phyloP scores from a whole-genome alignment of 2,888 invertebrate genomes.

The Ceriagrion tenellum region DNA sequence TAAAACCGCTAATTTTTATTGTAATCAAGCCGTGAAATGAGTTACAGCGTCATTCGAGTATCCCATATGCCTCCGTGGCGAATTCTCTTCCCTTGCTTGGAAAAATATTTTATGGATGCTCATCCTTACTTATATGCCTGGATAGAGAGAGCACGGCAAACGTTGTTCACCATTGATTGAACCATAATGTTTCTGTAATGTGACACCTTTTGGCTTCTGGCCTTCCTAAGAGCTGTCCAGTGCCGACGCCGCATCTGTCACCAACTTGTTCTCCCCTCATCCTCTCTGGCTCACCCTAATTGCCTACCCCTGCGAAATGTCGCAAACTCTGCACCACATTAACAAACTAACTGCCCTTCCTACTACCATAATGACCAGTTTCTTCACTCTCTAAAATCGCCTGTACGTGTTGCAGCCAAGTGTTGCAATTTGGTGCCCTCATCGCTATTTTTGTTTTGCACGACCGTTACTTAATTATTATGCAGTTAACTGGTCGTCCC shows the following conservation, averaged over 20 bases:
- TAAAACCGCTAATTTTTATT: no score
- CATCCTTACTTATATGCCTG: no score
- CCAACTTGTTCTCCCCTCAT: not conserved
- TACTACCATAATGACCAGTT: not conserved
- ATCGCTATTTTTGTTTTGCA: no score
- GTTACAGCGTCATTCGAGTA: no score
- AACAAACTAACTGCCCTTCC: not conserved
- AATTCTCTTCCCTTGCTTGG: no score
- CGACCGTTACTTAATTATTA: no score
- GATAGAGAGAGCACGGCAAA: not conserved
- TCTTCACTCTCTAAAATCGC: not conserved
- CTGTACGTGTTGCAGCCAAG: no score
- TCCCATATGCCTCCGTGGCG: no score
- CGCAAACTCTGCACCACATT: not conserved
- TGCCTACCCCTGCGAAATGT: not conserved
- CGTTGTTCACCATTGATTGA: not conserved
- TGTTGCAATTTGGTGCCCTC: no score
- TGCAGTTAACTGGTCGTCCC: no score
- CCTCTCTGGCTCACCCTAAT: not conserved
- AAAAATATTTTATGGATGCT: no score
- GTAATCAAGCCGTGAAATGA: no score
- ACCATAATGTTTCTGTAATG: not conserved
- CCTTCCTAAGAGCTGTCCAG: not conserved
- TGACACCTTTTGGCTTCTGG: not conserved
- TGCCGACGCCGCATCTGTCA: not conserved